Percentiles rank a stretch among this genome's conserved stretches.
Conservation (phyloP, 2,888 invertebrate species). For the Drosophila silvestris region DNA sequence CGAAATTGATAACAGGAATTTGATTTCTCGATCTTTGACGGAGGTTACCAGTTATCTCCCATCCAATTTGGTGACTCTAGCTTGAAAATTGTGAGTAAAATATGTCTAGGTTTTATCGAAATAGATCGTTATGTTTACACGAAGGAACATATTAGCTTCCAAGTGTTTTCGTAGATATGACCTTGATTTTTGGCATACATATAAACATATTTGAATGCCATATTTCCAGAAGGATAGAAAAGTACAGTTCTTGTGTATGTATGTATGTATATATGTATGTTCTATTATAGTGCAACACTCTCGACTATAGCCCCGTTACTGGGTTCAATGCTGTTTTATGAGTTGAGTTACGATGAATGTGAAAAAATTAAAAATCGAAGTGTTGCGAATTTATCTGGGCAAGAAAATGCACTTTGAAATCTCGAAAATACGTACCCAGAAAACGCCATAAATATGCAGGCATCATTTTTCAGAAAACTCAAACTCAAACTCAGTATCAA, state of each 20-base stretch:
- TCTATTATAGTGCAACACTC: no score
- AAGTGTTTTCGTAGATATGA: not conserved
- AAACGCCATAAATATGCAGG: conserved; percentile 39
- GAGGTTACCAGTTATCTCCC: not conserved
- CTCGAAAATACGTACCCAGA: conserved; percentile 24
- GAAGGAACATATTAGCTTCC: not conserved
- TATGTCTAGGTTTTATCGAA: not conserved
- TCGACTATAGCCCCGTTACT: not conserved
- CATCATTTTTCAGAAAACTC: conserved; percentile 24
- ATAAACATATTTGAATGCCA: not conserved
- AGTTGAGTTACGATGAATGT: not conserved
- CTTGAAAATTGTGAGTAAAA: not conserved
- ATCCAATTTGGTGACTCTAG: not conserved
- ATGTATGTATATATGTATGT: no score
- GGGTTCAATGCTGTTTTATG: not conserved
- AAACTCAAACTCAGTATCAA: not conserved
- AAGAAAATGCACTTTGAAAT: not conserved
- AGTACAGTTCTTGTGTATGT: not conserved
- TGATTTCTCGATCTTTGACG: not conserved
- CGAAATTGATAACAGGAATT: not conserved
- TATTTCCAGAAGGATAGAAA: not conserved
- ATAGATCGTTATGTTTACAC: not conserved
- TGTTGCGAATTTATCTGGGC: not conserved
- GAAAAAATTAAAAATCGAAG: not conserved
- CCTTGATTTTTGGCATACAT: not conserved